Base-by-base conservation (phyloP, 2,113 vertebrate genomes). In the Myrmophylax atrothorax region DNA sequence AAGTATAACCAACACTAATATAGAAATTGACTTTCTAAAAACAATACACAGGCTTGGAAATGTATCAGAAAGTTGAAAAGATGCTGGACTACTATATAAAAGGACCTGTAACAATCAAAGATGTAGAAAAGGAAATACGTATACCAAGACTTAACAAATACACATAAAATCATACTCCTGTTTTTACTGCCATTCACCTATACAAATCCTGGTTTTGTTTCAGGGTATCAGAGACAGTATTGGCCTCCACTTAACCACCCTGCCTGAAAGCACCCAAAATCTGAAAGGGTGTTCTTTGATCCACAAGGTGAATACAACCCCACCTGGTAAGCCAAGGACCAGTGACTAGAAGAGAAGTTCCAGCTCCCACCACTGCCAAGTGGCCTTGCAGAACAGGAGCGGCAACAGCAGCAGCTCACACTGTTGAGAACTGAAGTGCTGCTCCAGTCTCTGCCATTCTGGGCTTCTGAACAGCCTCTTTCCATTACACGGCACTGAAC, bases 361-460 rank as follows among this genome's bases (percentile, higher is more conserved):
- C 17, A n/a, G 62, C 46, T 56, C 40, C 28, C 29, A 52, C 9
- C 42, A 42, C 4, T 0, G 13, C 37, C 6, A 40, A 60, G 37
- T 0, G 11, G 40, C 58, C 38, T 40, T 33, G 14, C 46, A 56
- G 28, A 47, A 18, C 0, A 1, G 25, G 42, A 66, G 72, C 49
- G 59, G 76, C 64, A 58, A 29, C 1, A 70, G 76, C 64, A 58
- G 33, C 1, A 2, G 2, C 12, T 6, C 42, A 9, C 18, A 0
- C 35, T 16, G 9, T 38, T 1, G 17, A 46, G 25, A n/a, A 24
- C 3, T 1, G 2, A 37, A 1, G 19, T 58, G 16, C 35, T 4
- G 3, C 56, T 72, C 16, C 49, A 13, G 40, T 22, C 56, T 11
- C 49, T n/a, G 18, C 52, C 35, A 9, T 58, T 9, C 80, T 4